Percentiles rank a stretch among this genome's conserved stretches.
Evolutionary conservation across 2,888 invertebrate species (phyloP).

Genomic region (Pheosia gnoma): DNA sequence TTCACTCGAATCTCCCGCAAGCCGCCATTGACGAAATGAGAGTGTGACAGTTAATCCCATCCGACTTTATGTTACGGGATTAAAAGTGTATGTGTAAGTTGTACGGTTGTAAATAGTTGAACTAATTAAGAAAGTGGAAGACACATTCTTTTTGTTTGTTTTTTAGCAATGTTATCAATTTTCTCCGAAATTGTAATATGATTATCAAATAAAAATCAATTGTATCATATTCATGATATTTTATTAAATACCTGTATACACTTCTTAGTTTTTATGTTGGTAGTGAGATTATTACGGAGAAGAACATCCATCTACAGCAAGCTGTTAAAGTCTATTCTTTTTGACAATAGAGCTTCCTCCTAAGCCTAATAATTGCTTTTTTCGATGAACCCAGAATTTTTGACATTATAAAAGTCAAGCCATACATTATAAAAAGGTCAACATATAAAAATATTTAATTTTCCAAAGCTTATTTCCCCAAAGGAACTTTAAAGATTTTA

Average conservation of each 20-base stretch:
- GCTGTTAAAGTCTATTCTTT: too few relatives aligned
- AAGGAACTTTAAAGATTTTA: not conserved
- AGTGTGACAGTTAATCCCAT: conserved; percentile 88
- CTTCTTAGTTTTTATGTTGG: too few relatives aligned
- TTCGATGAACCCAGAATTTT: too few relatives aligned
- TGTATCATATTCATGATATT: conserved; percentile 44
- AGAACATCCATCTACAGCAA: too few relatives aligned
- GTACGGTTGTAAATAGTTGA: conserved; percentile 68
- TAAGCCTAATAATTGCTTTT: too few relatives aligned
- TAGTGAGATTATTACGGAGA: too few relatives aligned
- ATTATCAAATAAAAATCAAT: conserved; percentile 73
- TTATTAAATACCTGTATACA: not conserved
- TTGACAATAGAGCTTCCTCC: too few relatives aligned
- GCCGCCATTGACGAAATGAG: conserved; percentile 95
- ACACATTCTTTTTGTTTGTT: conserved; percentile 49
- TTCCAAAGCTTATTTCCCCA: not conserved
- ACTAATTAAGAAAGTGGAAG: conserved; percentile 35
- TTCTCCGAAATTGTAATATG: conserved; percentile 64
- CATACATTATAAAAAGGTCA: too few relatives aligned
- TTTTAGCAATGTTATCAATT: conserved; percentile 72
- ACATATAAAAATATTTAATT: too few relatives aligned
- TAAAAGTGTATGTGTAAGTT: conserved; percentile 56
- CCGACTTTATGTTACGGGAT: conserved; percentile 61
- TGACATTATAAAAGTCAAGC: too few relatives aligned
- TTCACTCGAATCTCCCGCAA: conserved; percentile 88